Percentiles rank a stretch among this genome's conserved stretches.
Conservation (phyloP, 1,140 invertebrate species). For the Copidosoma floridanum region DNA sequence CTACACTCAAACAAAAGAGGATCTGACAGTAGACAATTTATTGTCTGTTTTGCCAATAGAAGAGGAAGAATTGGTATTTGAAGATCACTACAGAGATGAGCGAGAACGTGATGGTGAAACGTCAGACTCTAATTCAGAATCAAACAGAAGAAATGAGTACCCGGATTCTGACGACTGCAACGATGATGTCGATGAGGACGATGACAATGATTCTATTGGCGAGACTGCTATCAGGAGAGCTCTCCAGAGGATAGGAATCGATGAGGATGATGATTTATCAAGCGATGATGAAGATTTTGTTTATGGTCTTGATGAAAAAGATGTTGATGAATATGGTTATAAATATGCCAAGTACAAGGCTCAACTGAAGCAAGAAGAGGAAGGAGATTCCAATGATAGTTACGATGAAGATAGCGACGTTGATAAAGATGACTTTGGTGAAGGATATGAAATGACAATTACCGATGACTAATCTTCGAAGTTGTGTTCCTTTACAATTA, state of each 20-base stretch:
- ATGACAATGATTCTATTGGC: conserved; percentile 19
- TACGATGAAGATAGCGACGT: conserved; percentile 25
- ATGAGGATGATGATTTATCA: conserved; percentile 30
- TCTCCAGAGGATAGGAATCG: conserved; percentile 35
- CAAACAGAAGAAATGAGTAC: conserved; percentile 58
- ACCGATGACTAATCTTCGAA: too few species aligned
- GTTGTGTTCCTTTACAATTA: too few species aligned
- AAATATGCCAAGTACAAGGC: conserved; percentile 61
- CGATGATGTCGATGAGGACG: conserved; percentile 40
- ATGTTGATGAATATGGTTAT: conserved; percentile 56
- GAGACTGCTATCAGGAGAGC: conserved; percentile 47
- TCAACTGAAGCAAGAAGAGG: conserved; percentile 41
- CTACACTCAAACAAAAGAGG: conserved; percentile 33
- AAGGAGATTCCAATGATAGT: conserved; percentile 24
- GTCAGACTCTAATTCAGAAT: conserved; percentile 59
- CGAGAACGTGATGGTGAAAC: conserved; percentile 40
- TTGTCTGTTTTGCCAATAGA: conserved; percentile 34
- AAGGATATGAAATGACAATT: background rate
- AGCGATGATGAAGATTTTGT: conserved; percentile 53
- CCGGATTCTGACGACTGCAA: conserved; percentile 54
- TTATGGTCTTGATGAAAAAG: conserved; percentile 54
- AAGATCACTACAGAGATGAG: conserved; percentile 32
- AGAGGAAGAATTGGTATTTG: conserved; percentile 39
- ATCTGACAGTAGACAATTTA: conserved; percentile 33
- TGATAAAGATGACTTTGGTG: conserved; percentile 3